A percentile compares a stretch with the other conserved stretches of the same genome.
Conservation (phyloP, 2,113 vertebrate genomes). For the Hypocryptadius cinnamomeus region DNA sequence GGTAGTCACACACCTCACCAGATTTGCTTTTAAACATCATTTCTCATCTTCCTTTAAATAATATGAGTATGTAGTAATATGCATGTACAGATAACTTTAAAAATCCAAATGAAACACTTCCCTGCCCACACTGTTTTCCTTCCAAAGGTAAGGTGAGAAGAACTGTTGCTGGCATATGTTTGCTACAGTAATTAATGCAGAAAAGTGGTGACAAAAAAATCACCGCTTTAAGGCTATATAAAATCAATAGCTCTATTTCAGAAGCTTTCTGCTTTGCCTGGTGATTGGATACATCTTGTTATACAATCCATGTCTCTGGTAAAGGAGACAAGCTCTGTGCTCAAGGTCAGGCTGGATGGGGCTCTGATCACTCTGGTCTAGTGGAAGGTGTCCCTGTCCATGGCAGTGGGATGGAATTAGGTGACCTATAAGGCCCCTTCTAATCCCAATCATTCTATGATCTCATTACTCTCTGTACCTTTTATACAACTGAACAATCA, state of each 20-base stretch:
- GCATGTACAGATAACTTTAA: not conserved
- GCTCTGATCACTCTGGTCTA: not conserved
- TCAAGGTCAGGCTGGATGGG: not conserved
- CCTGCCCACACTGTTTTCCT: not conserved
- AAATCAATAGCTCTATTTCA: not conserved
- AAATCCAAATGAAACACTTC: not conserved
- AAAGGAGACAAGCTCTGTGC: not conserved
- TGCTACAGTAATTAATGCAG: slow-evolving; percentile 1
- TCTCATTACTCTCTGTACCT: not conserved
- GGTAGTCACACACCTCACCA: not conserved
- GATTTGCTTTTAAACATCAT: not conserved
- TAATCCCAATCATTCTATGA: not conserved
- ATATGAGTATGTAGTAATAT: not conserved
- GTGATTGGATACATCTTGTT: not conserved
- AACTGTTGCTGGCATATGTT: not conserved
- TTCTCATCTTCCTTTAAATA: not conserved
- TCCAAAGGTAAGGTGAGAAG: slow-evolving; percentile 30
- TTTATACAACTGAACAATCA: not conserved
- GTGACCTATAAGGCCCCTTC: not conserved
- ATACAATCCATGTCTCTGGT: not conserved
- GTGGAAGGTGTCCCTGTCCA: not conserved
- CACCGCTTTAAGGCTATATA: not conserved
- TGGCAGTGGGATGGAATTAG: not conserved
- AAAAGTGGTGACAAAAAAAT: not conserved
- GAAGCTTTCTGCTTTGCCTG: not conserved